These are phyloP conservation scores for Sebastes variabilis DNA, from an alignment of 2,797 vertebrate species.

Conservation along the genomic window DNA sequence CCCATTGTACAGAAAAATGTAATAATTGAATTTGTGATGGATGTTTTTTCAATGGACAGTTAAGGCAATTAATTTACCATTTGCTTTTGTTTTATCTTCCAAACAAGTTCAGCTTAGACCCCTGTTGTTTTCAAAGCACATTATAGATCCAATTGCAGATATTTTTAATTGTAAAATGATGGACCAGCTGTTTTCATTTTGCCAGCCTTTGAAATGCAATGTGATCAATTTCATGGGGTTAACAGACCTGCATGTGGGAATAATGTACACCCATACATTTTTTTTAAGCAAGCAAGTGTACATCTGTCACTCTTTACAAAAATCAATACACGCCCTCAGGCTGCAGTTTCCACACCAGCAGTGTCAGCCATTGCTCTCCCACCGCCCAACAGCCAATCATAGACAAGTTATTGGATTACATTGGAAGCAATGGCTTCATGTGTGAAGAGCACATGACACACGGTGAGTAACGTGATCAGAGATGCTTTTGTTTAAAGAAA, in stretches of 20 bases:
- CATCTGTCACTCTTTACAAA: slow-evolving; percentile 44
- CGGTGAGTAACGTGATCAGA: slow-evolving; percentile 72
- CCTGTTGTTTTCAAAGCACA: not conserved
- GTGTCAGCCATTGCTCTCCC: slow-evolving; percentile 84
- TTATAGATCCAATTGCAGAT: not conserved
- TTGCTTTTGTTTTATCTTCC: not conserved
- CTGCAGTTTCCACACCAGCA: slow-evolving; percentile 52
- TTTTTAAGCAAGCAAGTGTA: slow-evolving; percentile 26
- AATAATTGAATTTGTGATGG: not conserved
- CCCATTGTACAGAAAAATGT: not conserved
- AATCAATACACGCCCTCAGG: slow-evolving; percentile 50
- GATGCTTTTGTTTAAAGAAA: slow-evolving; percentile 20
- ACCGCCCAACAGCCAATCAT: slow-evolving; percentile 88
- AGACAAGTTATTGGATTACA: slow-evolving; percentile 88
- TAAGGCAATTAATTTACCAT: not conserved
- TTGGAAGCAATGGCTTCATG: slow-evolving; percentile 87
- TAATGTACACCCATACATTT: slow-evolving; percentile 2
- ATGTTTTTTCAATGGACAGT: not conserved
- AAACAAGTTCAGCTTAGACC: not conserved
- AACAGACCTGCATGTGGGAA: not conserved
- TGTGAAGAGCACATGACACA: slow-evolving; percentile 86
- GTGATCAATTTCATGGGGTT: slow-evolving; percentile 28
- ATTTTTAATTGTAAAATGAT: not conserved
- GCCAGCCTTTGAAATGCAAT: slow-evolving; percentile 17
- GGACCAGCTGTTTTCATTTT: slow-evolving; percentile 10